These are phyloP conservation scores for Allolobophora icterica DNA, from an alignment of 2,888 invertebrate species.

Conservation along the genomic window DNA sequence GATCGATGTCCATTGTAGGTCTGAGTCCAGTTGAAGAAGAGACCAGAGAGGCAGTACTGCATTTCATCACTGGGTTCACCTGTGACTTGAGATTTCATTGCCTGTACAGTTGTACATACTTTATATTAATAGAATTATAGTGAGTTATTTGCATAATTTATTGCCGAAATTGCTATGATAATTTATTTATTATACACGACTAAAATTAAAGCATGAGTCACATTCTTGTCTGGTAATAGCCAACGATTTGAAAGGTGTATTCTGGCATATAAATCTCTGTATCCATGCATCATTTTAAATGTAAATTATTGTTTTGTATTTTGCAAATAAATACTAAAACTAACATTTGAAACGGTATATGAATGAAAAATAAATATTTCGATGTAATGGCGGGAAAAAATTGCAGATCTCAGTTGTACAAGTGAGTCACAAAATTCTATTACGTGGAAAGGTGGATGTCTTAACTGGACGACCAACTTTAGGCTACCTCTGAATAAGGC, in stretches of 20 bases:
- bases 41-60: no score
- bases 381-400: neutral
- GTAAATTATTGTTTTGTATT: no score
- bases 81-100: neutral
- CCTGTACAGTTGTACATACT: fast-evolving
- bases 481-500: neutral
- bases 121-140: neutral
- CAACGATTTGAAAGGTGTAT: no score
- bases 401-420: neutral
- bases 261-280: no score
- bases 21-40: no score
- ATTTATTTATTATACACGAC: no score
- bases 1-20: no score
- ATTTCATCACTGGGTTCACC: neutral
- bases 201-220: no score
- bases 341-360: neutral
- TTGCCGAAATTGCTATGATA: no score
- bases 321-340: no score
- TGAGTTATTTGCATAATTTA: neutral
- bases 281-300: no score
- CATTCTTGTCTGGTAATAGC: no score
- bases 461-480: neutral
- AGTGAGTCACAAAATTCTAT: neutral
- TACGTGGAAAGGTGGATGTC: neutral
- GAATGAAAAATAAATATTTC: neutral